phyloP scores from a whole-genome alignment of 2,797 vertebrate species.

The Chelon auratus region DNA sequence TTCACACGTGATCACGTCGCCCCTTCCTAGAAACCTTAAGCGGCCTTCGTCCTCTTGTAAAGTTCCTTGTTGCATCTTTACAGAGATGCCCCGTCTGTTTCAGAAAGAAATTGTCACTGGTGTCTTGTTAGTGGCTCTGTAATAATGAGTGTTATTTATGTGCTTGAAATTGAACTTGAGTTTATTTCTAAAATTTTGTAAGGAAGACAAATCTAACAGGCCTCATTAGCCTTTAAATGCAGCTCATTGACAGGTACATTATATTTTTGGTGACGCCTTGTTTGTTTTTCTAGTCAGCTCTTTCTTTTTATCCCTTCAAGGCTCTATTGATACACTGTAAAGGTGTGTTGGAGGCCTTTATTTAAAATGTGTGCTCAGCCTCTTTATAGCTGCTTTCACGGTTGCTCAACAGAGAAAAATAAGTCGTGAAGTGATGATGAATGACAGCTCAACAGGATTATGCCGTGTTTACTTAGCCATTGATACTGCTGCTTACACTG shows the following conservation, averaged over 20 bases:
- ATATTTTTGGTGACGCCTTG: neutral
- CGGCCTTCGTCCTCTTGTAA: no score
- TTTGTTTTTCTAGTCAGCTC: neutral
- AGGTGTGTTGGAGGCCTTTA: no score
- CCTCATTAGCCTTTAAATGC: neutral
- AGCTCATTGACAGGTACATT: neutral
- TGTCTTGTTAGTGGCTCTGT: slow-evolving; percentile 14
- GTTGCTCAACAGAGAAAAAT: no score
- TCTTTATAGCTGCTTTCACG: no score
- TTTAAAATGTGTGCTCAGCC: no score
- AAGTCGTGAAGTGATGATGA: no score
- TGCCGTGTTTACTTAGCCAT: neutral
- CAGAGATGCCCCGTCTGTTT: neutral
- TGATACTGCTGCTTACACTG: neutral
- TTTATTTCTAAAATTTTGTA: no score
- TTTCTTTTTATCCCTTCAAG: no score
- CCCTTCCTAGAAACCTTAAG: neutral
- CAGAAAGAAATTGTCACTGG: neutral
- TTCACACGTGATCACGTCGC: slow-evolving; percentile 6
- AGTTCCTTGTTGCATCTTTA: neutral
- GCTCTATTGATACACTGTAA: no score
- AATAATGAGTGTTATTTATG: neutral
- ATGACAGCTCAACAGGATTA: neutral
- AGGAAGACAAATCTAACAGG: no score
- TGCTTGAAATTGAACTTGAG: neutral